Evolutionary conservation across 2,888 invertebrate genomes (phyloP).

Genomic region (Chalcis sispes): DNA sequence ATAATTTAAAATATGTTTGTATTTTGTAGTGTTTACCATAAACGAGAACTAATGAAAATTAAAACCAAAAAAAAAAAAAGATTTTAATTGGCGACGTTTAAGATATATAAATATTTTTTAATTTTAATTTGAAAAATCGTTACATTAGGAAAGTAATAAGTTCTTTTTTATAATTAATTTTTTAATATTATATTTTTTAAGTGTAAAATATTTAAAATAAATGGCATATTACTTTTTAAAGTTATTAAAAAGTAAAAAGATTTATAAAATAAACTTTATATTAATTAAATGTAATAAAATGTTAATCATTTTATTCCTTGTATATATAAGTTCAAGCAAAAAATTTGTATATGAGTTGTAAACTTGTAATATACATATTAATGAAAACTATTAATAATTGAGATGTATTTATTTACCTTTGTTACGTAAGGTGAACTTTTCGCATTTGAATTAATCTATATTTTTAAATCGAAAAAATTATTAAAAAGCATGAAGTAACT

Average conservation of each 20-base stretch:
- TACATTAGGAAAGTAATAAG: too few relatives aligned
- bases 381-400: background rate
- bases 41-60: too few relatives aligned
- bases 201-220: constrained; percentile 9
- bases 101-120: too few relatives aligned
- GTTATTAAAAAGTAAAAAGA: constrained; percentile 22
- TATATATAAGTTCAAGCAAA: background rate
- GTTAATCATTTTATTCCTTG: constrained; percentile 7
- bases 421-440: constrained; percentile 31
- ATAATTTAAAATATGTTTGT: too few relatives aligned
- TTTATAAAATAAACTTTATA: constrained; percentile 16
- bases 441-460: constrained; percentile 14
- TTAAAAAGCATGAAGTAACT: background rate
- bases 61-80: too few relatives aligned
- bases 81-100: too few relatives aligned
- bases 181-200: too few relatives aligned
- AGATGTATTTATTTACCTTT: constrained; percentile 1
- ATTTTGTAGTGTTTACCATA: too few relatives aligned
- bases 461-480: background rate
- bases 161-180: too few relatives aligned
- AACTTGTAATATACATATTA: constrained; percentile 11
- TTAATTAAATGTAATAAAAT: constrained; percentile 25
- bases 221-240: background rate
- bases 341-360: too few relatives aligned
- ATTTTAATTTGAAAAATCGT: too few relatives aligned